These are phyloP conservation scores for Oceanodroma leucorhoa DNA, from an alignment of 2,797 vertebrate genomes.

Conservation along the genomic window DNA sequence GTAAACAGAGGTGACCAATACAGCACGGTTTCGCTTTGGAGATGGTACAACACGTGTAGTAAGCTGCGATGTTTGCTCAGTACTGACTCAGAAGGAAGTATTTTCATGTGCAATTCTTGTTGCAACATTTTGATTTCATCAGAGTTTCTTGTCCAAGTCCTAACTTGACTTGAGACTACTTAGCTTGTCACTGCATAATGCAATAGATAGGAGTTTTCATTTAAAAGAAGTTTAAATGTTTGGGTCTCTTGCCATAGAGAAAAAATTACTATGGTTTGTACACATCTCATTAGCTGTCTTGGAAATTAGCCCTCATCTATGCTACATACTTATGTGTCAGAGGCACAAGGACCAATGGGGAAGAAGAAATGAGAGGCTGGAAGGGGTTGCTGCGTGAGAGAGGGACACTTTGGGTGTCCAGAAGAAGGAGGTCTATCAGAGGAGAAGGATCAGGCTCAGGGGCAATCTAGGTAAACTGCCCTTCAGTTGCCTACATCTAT, in stretches of 20 bases:
- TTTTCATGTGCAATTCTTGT: not conserved
- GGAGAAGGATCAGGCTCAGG: not conserved
- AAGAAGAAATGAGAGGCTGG: not conserved
- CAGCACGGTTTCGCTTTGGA: fast-evolving
- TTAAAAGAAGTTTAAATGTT: not conserved
- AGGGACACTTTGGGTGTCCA: not conserved
- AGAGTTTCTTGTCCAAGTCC: constrained; percentile 27
- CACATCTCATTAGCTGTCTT: not conserved
- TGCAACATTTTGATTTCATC: constrained; percentile 4
- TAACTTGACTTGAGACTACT: not conserved
- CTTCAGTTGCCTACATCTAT: fast-evolving
- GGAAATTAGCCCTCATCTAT: not conserved
- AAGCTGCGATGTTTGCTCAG: not conserved
- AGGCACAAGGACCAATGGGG: not conserved
- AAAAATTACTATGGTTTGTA: not conserved
- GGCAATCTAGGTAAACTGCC: not conserved
- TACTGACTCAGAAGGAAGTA: constrained; percentile 37
- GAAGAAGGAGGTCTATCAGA: not conserved
- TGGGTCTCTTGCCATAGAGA: not conserved
- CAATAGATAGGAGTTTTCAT: not conserved
- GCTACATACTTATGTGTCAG: not conserved
- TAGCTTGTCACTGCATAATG: not conserved
- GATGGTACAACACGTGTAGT: not conserved
- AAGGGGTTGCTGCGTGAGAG: not conserved
- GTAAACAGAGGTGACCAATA: not conserved